phyloP scores from a whole-genome alignment of 2,888 invertebrate genomes.

The Cordilura impudica region DNA sequence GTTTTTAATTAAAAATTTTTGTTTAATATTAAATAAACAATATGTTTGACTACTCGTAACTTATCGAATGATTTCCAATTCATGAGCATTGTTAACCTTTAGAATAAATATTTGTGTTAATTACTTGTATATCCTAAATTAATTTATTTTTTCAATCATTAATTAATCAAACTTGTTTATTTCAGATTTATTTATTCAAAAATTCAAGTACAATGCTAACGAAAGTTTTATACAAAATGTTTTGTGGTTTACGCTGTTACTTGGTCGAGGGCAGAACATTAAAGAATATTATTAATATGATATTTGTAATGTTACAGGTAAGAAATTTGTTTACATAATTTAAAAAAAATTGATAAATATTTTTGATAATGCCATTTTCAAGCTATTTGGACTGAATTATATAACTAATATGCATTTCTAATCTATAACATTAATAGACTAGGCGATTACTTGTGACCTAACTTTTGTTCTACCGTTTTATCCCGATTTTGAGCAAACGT shows the following conservation, averaged over 20 bases:
- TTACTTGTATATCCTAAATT: conserved; percentile 47
- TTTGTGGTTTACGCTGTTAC: conserved; percentile 34
- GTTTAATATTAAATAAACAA: not conserved
- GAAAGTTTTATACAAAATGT: conserved; percentile 49
- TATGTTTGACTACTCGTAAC: not conserved
- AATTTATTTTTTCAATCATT: not conserved
- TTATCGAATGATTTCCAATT: too few relatives aligned
- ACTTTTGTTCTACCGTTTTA: too few relatives aligned
- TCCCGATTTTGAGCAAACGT: too few relatives aligned
- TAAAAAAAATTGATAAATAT: too few relatives aligned
- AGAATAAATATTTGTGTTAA: conserved; percentile 52
- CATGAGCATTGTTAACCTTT: conserved; percentile 47
- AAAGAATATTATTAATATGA: conserved; percentile 4
- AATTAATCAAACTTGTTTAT: conserved; percentile 12
- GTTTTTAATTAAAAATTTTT: too few relatives aligned
- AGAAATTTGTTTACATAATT: conserved; percentile 10
- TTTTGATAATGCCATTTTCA: too few relatives aligned
- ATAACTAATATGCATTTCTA: too few relatives aligned
- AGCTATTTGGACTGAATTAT: too few relatives aligned
- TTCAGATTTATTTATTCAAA: conserved; percentile 15
- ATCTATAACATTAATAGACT: too few relatives aligned
- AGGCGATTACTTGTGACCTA: too few relatives aligned
- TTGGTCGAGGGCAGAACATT: conserved; percentile 27
- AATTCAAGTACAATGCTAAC: conserved; percentile 38
- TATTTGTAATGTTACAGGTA: conserved; percentile 45